Evolutionary conservation across 2,113 vertebrate genomes (phyloP).

Genomic region (Orientallactaga bullata): DNA sequence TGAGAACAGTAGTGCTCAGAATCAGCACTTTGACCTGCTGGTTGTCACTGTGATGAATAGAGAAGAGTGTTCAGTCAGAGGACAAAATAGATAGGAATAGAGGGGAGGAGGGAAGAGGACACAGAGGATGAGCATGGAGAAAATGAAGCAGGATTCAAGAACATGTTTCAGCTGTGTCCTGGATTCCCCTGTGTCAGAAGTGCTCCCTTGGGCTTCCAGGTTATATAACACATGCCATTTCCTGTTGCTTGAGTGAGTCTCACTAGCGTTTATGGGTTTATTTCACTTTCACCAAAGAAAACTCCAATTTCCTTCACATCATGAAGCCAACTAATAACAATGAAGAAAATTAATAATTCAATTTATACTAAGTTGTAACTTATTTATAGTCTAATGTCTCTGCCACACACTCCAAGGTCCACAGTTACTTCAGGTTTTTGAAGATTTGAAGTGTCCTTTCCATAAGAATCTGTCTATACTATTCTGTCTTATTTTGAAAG

Average conservation of each 20-base stretch:
- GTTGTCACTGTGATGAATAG: neutral
- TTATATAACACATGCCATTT: neutral
- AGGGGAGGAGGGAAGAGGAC: too few relatives aligned
- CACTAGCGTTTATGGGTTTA: neutral
- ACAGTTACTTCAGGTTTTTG: neutral
- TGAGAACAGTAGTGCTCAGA: neutral
- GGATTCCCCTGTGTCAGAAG: neutral
- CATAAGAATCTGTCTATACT: neutral
- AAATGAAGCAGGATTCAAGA: neutral
- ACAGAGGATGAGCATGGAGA: neutral
- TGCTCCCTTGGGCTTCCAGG: too few relatives aligned
- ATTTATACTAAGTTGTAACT: neutral
- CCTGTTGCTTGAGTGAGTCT: neutral
- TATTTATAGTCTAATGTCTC: neutral
- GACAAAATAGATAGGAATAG: too few relatives aligned
- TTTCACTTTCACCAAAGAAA: slow-evolving; percentile 10
- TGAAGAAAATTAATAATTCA: neutral
- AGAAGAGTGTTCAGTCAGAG: too few relatives aligned
- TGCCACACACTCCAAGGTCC: neutral
- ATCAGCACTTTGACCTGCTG: neutral
- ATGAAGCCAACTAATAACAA: neutral
- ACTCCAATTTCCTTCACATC: slow-evolving; percentile 3
- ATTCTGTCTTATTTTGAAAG: neutral
- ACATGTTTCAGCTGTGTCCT: neutral
- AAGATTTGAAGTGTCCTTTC: neutral